Percentiles rank a stretch among this genome's conserved stretches.
Conservation (phyloP, 2,113 vertebrate species). For the Plotosus lineatus region DNA sequence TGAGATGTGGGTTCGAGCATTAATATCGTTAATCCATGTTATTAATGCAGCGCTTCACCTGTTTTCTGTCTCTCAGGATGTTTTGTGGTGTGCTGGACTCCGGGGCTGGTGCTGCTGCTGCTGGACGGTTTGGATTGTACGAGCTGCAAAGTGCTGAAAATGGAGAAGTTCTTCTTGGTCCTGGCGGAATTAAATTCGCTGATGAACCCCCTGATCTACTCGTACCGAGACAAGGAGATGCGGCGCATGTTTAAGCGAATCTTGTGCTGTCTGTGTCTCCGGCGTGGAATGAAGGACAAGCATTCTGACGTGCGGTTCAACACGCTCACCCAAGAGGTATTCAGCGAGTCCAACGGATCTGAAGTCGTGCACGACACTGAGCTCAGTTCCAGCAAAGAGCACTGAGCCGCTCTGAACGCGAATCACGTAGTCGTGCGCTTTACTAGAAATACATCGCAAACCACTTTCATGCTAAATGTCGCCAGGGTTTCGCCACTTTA, state of each 20-base stretch:
- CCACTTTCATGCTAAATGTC: neutral
- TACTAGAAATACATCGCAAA: neutral
- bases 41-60: neutral
- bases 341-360: conserved; percentile 62
- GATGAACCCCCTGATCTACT: conserved; percentile 77
- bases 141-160: conserved; percentile 58
- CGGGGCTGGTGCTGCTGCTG: conserved; percentile 82
- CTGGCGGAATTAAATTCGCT: conserved; percentile 76
- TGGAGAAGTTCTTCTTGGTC: conserved; percentile 74
- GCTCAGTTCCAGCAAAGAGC: conserved; percentile 17
- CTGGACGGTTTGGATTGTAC: conserved; percentile 70
- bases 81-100: conserved; percentile 86
- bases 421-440: neutral
- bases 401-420: neutral
- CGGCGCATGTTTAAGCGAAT: conserved; percentile 68
- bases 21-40: neutral
- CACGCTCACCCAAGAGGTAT: conserved; percentile 74
- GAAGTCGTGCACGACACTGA: conserved; percentile 26
- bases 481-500: neutral
- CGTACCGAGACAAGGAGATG: conserved; percentile 74
- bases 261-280: conserved; percentile 61
- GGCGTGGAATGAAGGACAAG: neutral
- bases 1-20: neutral
- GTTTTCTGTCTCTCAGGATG: conserved; percentile 58
- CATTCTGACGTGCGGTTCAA: conserved; percentile 62